Evolutionary conservation across 2,797 vertebrate genomes (phyloP), one percentile per base, ranked within the genome.

Genomic region (Brachymystax lenok): DNA sequence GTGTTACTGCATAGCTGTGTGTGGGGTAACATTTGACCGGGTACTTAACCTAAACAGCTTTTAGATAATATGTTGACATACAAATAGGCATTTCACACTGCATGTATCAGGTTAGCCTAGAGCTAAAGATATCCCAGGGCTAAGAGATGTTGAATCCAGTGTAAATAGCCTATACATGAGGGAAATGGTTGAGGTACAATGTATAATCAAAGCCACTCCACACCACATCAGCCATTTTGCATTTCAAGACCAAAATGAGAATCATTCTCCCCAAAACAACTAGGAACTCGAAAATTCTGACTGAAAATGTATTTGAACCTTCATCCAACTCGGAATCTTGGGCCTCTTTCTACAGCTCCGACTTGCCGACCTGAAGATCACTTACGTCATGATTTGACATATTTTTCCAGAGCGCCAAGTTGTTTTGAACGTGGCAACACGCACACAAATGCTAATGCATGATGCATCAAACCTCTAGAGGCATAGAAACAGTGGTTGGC

Each of bases 41-140:
- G 61, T 73, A 66, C 63, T 72, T 51, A 30, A 84, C 28, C 21
- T 68, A 73, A 46, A 75, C 4, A 56, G 4, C 14, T 51, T 50
- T 73, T 17, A 10, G 75, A 74, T 78, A 67, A 72, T 71, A 67
- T 54, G 61, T 80, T 59, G 77, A 61, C 59, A 1, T 21, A 59
- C 24, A 30, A 54, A 14, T 4, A 24, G 79, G 73, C 1, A 78
- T 76, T 80, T 85, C 76, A 77, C 77, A 78, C 86, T 79, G 84
- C 79, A 83, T 74, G 76, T 68, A 16, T 19, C 0, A 77, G 77
- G 72, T 69, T 76, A 74, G 69, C 75, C 75, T 3, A 28, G 24
- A 56, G 79, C 76, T 46, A 80, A 74, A 59, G 7, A n/a, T 13
- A 1, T 68, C 68, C 40, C 33, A 28, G 13, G 61, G 79, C 76